These are phyloP conservation scores for Anableps anableps DNA, from an alignment of 2,797 vertebrate species.

Conservation along the genomic window DNA sequence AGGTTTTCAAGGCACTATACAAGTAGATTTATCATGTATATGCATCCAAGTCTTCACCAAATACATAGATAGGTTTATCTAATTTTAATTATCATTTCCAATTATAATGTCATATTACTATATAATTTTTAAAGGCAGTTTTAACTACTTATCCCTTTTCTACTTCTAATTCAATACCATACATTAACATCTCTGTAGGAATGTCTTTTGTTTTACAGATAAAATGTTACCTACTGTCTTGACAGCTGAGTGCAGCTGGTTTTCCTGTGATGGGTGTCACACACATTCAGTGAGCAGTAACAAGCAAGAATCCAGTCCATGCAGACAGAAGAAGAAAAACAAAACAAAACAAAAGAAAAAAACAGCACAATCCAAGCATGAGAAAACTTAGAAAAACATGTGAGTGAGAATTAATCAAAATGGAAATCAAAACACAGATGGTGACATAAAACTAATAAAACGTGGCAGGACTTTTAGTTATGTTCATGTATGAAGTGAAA, in stretches of 20 bases:
- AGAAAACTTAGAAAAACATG: conserved; percentile 31
- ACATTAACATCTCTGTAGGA: neutral
- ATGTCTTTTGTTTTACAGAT: conserved; percentile 31
- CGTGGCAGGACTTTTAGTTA: conserved; percentile 45
- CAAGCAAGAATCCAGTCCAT: conserved; percentile 53
- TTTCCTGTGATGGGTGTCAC: conserved; percentile 70
- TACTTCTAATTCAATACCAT: neutral
- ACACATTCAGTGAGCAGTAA: conserved; percentile 61
- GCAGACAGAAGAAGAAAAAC: conserved; percentile 36
- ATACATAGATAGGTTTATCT: neutral
- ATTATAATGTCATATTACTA: neutral
- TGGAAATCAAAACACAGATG: conserved; percentile 55
- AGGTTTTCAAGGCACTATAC: neutral
- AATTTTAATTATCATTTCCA: neutral
- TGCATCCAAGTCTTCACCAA: too few species aligned
- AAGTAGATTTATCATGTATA: neutral
- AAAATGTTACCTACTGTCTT: conserved; percentile 85
- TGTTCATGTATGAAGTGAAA: conserved; percentile 57
- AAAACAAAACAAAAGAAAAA: conserved; percentile 33
- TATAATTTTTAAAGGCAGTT: neutral
- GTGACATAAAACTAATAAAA: conserved; percentile 51
- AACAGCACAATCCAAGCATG: conserved; percentile 47
- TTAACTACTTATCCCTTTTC: neutral
- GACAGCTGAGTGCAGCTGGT: conserved; percentile 79
- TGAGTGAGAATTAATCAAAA: conserved; percentile 41